Conservation (phyloP, 1,140 invertebrate species). For the Penaeus japonicus region DNA sequence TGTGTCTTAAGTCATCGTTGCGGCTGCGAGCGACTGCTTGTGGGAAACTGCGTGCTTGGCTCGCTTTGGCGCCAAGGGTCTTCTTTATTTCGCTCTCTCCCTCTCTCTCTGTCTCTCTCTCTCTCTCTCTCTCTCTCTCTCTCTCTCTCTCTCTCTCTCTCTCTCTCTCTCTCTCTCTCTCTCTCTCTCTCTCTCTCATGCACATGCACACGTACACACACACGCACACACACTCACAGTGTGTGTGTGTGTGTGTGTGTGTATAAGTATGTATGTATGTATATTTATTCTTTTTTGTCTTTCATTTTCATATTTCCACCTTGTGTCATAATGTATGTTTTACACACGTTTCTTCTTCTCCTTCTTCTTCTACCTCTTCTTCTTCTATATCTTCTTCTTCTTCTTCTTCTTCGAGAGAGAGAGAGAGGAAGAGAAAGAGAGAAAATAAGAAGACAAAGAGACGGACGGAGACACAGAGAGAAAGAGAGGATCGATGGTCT, state of each 20-base stretch:
- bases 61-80: no score
- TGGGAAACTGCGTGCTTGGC: no score
- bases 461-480: background rate
- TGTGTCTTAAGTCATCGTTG: no score
- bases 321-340: no score
- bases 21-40: no score
- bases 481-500: background rate
- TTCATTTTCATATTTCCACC: background rate
- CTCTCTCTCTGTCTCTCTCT: background rate
- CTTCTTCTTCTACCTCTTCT: no score
- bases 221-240: constrained; percentile 7
- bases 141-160: background rate
- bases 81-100: background rate
- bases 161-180: background rate
- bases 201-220: background rate
- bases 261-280: background rate
- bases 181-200: background rate
- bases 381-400: no score
- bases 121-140: background rate
- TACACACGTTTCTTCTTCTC: no score
- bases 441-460: background rate
- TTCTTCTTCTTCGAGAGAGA: background rate
- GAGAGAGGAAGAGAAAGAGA: background rate
- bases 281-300: constrained; percentile 3
- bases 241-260: constrained; percentile 8